Evolutionary conservation across 2,797 vertebrate genomes (phyloP), one percentile per base, ranked within the genome.

Genomic region (Tadarida brasiliensis): DNA sequence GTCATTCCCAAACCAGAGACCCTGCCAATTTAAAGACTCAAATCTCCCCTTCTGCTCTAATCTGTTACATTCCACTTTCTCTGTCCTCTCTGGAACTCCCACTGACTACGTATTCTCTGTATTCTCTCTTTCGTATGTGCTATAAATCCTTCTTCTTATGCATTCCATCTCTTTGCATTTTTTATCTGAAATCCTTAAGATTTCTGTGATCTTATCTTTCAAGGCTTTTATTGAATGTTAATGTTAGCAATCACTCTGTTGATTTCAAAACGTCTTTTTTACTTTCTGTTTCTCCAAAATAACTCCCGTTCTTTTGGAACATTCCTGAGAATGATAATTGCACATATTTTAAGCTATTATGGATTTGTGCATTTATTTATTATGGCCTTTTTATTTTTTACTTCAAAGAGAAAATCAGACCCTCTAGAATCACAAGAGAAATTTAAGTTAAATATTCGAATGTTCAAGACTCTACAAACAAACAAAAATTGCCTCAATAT

Each of bases 371-470:
- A 4, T 44, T 44, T 44, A 44, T 44, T 44, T 44, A 44, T 44
- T 44, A 44, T 44, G 39, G 39, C 7, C 39, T 44, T 44, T 44
- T 44, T 44, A 44, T 44, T 44, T 44, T 44, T 44, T 44, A 44
- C 39, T 44, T 44, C 7, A 7, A 44, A 44, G 39, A 44, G 39
- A 44, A 44, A 78, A 28, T 57, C 16, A 63, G 11, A 16, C 47
- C 17, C 11, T 88, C 39, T 14, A 73, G 28, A 80, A 92, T 47
- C 28, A 59, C 49, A 82, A 59, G 49, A 59, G 39, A 59, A 68
- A 86, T 35, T 74, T 63, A 86, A 80, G 22, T 77, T 90, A 61
- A 80, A 77, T 49, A 61, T 82, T 82, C 22, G 20, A 84, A 91
- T 90, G 54, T 5, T 44, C 11, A 78, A 86, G 71, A 11, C 2